Conservation (phyloP, 2,797 vertebrate genomes). For the Sparidentex hasta region DNA sequence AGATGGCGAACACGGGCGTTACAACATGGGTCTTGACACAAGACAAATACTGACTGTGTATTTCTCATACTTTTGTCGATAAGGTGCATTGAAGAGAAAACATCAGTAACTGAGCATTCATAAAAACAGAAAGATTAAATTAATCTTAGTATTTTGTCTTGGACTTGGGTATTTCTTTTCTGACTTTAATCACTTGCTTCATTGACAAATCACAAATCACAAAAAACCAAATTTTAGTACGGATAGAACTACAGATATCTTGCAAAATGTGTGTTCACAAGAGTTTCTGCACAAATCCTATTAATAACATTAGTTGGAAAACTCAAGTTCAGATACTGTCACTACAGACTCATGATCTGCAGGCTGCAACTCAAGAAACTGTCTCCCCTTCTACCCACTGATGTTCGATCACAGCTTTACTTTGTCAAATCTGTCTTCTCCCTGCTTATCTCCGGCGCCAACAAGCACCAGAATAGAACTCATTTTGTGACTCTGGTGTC, state of each 20-base stretch:
- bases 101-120: background rate
- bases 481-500: conserved; percentile 39
- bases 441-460: conserved; percentile 35
- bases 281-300: conserved; percentile 7
- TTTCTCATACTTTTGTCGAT: background rate
- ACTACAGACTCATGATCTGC: conserved; percentile 35
- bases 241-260: background rate
- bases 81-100: background rate
- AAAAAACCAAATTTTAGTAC: background rate
- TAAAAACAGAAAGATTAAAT: background rate
- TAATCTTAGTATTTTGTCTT: background rate
- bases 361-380: conserved; percentile 45
- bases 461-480: conserved; percentile 48
- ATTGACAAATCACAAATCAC: background rate
- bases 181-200: background rate
- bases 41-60: background rate
- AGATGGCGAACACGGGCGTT: no score
- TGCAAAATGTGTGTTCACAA: background rate
- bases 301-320: conserved; percentile 24
- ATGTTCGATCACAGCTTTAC: conserved; percentile 55
- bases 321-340: conserved; percentile 33
- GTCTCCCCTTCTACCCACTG: conserved; percentile 42
- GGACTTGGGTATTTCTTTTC: background rate
- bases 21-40: background rate
- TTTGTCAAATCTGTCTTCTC: conserved; percentile 52